These are phyloP conservation scores for Lagodon rhomboides DNA, from an alignment of 2,797 vertebrate genomes.

Conservation along the genomic window DNA sequence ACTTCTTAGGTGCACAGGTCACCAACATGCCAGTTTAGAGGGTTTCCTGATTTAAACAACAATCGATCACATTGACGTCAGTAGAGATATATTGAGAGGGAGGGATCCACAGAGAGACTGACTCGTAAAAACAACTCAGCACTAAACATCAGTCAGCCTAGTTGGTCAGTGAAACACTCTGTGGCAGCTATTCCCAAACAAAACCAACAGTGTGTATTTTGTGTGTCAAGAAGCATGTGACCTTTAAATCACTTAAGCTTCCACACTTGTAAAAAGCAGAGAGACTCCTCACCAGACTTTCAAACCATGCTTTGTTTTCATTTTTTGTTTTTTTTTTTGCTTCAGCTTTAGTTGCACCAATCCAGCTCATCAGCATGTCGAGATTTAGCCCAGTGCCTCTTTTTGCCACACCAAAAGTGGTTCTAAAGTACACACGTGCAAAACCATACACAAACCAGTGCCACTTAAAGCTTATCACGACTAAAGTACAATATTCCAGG, in stretches of 20 bases:
- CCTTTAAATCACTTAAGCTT: constrained; percentile 45
- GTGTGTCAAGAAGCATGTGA: constrained; percentile 40
- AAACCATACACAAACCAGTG: neutral
- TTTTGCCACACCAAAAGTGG: no score
- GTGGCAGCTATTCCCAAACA: constrained; percentile 8
- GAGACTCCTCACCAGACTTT: neutral
- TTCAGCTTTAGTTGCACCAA: neutral
- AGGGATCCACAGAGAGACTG: neutral
- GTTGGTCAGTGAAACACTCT: constrained; percentile 37
- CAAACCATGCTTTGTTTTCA: neutral
- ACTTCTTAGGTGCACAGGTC: constrained; percentile 9
- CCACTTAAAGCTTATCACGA: constrained; percentile 36
- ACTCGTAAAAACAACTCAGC: neutral
- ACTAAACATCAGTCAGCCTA: constrained; percentile 12
- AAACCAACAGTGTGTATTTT: neutral
- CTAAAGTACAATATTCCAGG: constrained; percentile 37
- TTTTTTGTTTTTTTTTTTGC: neutral
- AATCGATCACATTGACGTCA: neutral
- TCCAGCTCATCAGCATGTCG: neutral
- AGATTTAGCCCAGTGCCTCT: neutral
- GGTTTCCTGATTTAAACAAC: neutral
- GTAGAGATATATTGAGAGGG: neutral
- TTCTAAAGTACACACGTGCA: neutral
- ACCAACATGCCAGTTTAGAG: neutral
- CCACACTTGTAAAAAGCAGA: constrained; percentile 5